Base-by-base conservation (phyloP, 2,113 vertebrate species). In the Glaucomys volans region DNA sequence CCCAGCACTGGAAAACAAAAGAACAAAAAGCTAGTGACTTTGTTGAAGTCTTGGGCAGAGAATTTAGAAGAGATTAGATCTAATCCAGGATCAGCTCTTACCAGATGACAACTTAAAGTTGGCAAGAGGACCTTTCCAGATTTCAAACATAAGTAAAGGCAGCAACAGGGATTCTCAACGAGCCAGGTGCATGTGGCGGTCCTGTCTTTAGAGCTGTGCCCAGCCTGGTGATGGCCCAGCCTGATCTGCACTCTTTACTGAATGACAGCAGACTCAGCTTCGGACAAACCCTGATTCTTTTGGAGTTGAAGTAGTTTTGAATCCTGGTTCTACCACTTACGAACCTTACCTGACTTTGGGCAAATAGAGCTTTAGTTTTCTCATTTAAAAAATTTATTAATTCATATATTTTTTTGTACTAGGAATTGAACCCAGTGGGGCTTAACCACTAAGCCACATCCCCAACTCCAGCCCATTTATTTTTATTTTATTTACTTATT, bases 131-230 rank as follows among this genome's bases (percentile, higher is more conserved):
- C 62, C 47, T 30, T 22, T 3, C 17, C 40, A 71, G 9, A 81
- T 79, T 24, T n/a, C 32, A 62, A 69, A 57, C 28, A 47, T 18
- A 72, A 50, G 75, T 22, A 79, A 54, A 80, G 13, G 11, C 4
- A 80, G 50, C 5, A 16, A 35, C 26, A 35, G 24, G 12, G 75
- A 18, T 4, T 64, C 71, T 30, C 57, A 18, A 11, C 5, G 0
- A 16, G 22, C 2, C 50, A 16, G 1, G 8, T 13, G 11, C 30
- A 52, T 2, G 0, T 0, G 32, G 37, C 12, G 5, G 4, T 64
- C 67, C 30, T 62, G 12, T 6, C 44, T 62, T 22, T 57, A 12
- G 5, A 26, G 57, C 40, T 66, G 5, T 3, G 3, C 4, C 28
- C 7, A 1, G 1, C 10, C 5, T 11, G 17, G 40, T 32, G 71